Evolutionary conservation across 2,888 invertebrate species (phyloP), one percentile per base, ranked within the genome.

Genomic region (Baccha elongata): DNA sequence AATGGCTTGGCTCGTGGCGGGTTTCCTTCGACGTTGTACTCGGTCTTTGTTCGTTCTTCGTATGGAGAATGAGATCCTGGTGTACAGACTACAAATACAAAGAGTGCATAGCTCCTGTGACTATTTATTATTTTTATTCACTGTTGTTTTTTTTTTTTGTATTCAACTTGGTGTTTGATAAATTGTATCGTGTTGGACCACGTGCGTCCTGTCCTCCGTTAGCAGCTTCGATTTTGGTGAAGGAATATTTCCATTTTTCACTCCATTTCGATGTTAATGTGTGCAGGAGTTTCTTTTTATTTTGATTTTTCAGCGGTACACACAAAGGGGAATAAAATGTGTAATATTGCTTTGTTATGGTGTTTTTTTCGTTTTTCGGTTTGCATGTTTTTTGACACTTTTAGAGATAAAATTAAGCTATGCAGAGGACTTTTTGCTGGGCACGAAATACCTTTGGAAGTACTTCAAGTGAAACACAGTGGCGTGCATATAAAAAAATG

Each of bases 131-230:
- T 62, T 72, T 72, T 35, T 32, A 60, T 76, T 62, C 71, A 67
- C 26, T 55, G 53, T 23, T 55, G 53, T 42, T 83, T 62, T 72
- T 29, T 35, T 29, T 53, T 37, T 65, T 46, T 48, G 19, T 62
- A 62, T 32, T 15, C 26, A 17, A 35, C 1, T 58, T 17, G 50
- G 37, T 46, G 32, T 42, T 55, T 67, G 29, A 73, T 58, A 78
- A 73, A 78, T 72, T 78, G 78, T 78, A 83, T 78, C 83, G 52
- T 48, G 53, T 81, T 67, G 50, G 55, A 75, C 76, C 81, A 81
- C 76, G 81, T 81, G 81, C 71, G 60, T 62, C 52, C 65, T 75
- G 64, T 60, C 53, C 67, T 75, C 69, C 80, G 58, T 40, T 60
- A 11, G 13, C 21, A 29, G 23, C 15, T 40, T 75, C 60, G 69